Evolutionary conservation across 2,113 vertebrate species (phyloP), one percentile per base, ranked within the genome.

Genomic region (Scomber japonicus): DNA sequence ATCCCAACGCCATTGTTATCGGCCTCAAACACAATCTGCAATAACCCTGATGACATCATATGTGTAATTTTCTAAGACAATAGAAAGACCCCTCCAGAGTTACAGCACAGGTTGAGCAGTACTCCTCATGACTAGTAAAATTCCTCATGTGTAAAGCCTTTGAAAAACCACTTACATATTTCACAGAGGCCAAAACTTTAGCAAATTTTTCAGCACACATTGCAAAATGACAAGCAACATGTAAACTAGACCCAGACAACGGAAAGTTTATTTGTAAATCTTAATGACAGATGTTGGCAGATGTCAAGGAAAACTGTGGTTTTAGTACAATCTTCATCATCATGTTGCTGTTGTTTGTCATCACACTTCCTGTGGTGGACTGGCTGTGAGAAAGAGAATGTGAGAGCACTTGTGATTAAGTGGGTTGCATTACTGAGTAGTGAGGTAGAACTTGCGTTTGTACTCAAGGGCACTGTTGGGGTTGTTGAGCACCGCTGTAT

Each of bases 371-470:
- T 27, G 15, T 44, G 53, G 17, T 31, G 15, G 69, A 73, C 17
- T 15, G 56, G 17, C 44, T 54, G 3, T 59, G 13, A 67, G 40
- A 50, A 64, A 24, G 63, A 83, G 54, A 77, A 44, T n/a, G 45
- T 13, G 12, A 46, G 44, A 21, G 55, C 66, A 76, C 63, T 31
- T 35, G 21, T 74, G 66, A 56, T 76, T 55, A 71, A 74, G 46
- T 60, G 30, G 65, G 61, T 31, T 73, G 81, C 84, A 80, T 89
- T 73, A 21, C 77, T 78, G 79, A 83, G 66, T 60, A 67, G 56
- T 85, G 76, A 86, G 71, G 81, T 82, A 82, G 76, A 89, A 75
- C 75, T 10, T 69, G 49, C 17, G 45, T 73, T 86, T 46, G 63
- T 67, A 46, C 84, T 81, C 75, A 64, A 62, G 78, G 83, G 76